Evolutionary conservation across 1,140 invertebrate genomes (phyloP).

Genomic region (Aphaenogaster ashmeadi): DNA sequence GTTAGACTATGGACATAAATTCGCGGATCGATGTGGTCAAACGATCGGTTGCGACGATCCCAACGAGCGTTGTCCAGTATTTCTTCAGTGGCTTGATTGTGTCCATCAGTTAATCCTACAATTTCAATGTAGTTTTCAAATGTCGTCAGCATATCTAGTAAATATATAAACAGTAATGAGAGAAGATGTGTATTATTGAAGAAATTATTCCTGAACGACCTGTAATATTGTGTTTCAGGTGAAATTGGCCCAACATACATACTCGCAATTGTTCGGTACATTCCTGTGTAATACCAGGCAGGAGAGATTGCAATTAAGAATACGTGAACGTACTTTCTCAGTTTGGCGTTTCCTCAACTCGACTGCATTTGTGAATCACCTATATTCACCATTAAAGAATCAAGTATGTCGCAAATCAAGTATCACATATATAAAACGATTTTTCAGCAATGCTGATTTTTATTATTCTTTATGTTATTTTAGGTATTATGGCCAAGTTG

Average conservation of each 20-base stretch:
- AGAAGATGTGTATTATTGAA: background rate
- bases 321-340: slow-evolving; percentile 92
- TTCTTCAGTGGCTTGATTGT: slow-evolving; percentile 99
- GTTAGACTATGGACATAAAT: slow-evolving; percentile 99
- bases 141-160: slow-evolving; percentile 97
- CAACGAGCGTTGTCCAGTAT: slow-evolving; percentile 98
- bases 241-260: slow-evolving; percentile 97
- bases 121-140: slow-evolving; percentile 98
- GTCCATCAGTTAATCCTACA: slow-evolving; percentile 96
- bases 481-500: slow-evolving; percentile 95
- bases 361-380: slow-evolving; percentile 94
- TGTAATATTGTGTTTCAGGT: slow-evolving; percentile 89
- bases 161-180: slow-evolving; percentile 77
- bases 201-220: background rate
- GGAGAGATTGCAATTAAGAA: slow-evolving; percentile 91
- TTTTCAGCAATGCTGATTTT: background rate
- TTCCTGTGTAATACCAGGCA: slow-evolving; percentile 97
- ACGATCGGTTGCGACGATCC: slow-evolving; percentile 93
- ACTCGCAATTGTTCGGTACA: slow-evolving; percentile 98
- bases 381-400: slow-evolving; percentile 90
- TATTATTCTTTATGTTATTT: slow-evolving; percentile 24
- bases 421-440: background rate
- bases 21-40: slow-evolving; percentile 97
- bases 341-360: slow-evolving; percentile 95
- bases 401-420: slow-evolving; percentile 78